phyloP scores from a whole-genome alignment of 1,140 invertebrate species.

The Chironomus striatipennis region DNA sequence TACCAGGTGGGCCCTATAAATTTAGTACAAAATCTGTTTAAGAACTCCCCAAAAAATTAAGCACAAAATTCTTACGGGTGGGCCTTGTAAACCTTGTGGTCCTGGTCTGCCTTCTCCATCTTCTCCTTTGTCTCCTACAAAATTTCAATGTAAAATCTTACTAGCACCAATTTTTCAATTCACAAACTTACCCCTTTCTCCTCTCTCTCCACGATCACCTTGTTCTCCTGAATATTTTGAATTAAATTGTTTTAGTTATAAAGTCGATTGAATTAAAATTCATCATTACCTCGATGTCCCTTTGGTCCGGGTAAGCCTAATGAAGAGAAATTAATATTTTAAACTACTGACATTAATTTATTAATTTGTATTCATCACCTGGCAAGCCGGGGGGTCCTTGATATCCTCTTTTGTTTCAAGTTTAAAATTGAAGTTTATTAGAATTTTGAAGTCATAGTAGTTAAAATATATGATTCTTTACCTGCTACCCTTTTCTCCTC shows the following conservation, averaged over 20 bases:
- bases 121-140: not conserved
- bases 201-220: conserved; percentile 11
- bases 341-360: too few species aligned
- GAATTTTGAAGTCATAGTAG: too few species aligned
- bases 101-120: not conserved
- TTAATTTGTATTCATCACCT: too few species aligned
- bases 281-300: not conserved
- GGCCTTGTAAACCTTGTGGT: not conserved
- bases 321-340: not conserved
- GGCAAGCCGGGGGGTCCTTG: not conserved
- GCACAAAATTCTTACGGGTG: not conserved
- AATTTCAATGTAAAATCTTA: not conserved
- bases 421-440: too few species aligned
- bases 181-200: not conserved
- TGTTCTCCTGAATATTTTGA: not conserved
- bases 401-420: too few species aligned
- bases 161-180: too few species aligned
- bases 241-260: not conserved
- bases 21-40: not conserved
- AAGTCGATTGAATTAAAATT: not conserved
- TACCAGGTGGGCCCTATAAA: not conserved
- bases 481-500: not conserved
- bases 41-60: too few species aligned
- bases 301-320: not conserved
- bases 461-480: too few species aligned